Conservation (phyloP, 2,113 vertebrate species). For the Cephalophus harveyi region DNA sequence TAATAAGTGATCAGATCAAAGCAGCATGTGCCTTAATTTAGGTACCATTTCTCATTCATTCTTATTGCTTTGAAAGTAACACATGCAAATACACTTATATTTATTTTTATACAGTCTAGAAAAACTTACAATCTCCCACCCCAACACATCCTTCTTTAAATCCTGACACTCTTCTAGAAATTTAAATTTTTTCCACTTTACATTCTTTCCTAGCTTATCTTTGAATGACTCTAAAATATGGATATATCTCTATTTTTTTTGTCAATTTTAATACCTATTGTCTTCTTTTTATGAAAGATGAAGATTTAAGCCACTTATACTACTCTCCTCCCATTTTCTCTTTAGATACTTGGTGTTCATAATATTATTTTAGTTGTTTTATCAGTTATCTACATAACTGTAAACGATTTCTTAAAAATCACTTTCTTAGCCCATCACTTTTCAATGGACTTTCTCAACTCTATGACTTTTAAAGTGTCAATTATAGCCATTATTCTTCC, state of each 20-base stretch:
- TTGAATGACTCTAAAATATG: neutral
- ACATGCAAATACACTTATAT: neutral
- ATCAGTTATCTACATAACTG: neutral
- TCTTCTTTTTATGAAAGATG: neutral
- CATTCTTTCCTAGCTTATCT: neutral
- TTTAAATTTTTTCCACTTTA: neutral
- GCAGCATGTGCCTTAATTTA: neutral
- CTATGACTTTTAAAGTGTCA: neutral
- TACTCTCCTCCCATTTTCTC: neutral
- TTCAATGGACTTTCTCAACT: neutral
- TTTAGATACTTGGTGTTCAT: neutral
- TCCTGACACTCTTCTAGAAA: neutral
- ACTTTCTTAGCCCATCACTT: neutral
- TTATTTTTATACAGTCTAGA: neutral
- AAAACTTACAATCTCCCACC: neutral
- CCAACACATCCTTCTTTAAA: neutral
- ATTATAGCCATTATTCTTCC: neutral
- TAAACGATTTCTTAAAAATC: neutral
- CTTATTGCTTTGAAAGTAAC: neutral
- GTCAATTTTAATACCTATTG: neutral
- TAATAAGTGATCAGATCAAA: neutral
- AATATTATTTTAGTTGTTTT: neutral
- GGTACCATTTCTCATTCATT: neutral
- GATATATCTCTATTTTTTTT: neutral
- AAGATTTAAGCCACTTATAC: neutral